Evolutionary conservation across 2,888 invertebrate species (phyloP).

Genomic region (Stenchaetothrips biformis): DNA sequence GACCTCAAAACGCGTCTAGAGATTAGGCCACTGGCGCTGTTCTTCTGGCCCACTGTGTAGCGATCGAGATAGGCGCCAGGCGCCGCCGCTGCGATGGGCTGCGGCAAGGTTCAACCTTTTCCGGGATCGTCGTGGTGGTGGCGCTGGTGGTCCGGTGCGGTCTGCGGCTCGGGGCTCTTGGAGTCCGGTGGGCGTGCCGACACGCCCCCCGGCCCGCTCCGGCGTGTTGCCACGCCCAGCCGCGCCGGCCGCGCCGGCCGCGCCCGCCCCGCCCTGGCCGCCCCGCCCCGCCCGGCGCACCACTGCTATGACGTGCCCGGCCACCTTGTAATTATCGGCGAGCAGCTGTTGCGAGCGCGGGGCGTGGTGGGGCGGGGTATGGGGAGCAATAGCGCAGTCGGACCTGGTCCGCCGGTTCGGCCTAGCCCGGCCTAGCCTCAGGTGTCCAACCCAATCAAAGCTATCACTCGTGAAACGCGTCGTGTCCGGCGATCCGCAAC

Average conservation of each 20-base stretch:
- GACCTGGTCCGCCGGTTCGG: too few species aligned
- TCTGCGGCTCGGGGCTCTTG: neutral
- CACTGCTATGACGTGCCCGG: neutral
- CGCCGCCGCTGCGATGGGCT: neutral
- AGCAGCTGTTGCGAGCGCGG: neutral
- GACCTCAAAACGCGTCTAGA: too few species aligned
- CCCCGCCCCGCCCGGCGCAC: slow-evolving; percentile 27
- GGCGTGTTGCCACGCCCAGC: slow-evolving; percentile 28
- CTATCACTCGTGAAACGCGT: neutral
- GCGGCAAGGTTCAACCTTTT: neutral
- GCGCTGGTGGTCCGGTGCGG: neutral
- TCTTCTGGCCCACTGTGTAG: too few species aligned
- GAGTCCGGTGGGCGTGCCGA: neutral
- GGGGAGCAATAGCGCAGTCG: too few species aligned
- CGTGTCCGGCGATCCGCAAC: neutral
- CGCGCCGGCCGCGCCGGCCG: slow-evolving; percentile 30
- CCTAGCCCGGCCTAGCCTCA: neutral
- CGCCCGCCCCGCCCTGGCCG: slow-evolving; percentile 27
- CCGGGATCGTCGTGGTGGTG: neutral
- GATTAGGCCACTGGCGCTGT: too few species aligned
- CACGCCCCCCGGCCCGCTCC: slow-evolving; percentile 24
- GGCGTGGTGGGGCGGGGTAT: neutral
- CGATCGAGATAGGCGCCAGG: neutral
- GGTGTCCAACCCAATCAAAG: neutral
- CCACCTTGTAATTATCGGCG: slow-evolving; percentile 1